Conservation (phyloP, 2,888 invertebrate genomes). For the Erynnis tages region DNA sequence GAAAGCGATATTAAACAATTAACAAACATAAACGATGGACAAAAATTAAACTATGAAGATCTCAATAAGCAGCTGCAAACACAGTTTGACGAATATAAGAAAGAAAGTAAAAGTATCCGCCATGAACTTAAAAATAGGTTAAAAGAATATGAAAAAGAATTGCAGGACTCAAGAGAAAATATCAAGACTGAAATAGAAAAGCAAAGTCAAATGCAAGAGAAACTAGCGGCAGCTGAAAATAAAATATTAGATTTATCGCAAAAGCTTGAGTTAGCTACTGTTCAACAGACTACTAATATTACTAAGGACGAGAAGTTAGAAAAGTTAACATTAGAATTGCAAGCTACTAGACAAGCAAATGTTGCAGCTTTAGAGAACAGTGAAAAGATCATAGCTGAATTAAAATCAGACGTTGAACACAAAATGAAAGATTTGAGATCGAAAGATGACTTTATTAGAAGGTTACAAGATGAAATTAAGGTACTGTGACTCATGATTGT, state of each 20-base stretch:
- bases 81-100: conserved; percentile 69
- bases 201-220: conserved; percentile 59
- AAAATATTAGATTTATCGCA: conserved; percentile 61
- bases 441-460: conserved; percentile 60
- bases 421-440: conserved; percentile 65
- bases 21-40: conserved; percentile 70
- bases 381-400: conserved; percentile 58
- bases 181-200: conserved; percentile 62
- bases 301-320: conserved; percentile 70
- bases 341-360: conserved; percentile 58
- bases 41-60: conserved; percentile 74
- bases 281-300: conserved; percentile 63
- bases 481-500: conserved; percentile 38
- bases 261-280: conserved; percentile 65
- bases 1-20: conserved; percentile 71
- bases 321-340: conserved; percentile 66
- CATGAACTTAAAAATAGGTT: conserved; percentile 80
- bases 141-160: conserved; percentile 74
- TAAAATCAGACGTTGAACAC: conserved; percentile 62
- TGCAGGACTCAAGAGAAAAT: conserved; percentile 62
- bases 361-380: conserved; percentile 59
- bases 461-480: conserved; percentile 69
- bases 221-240: conserved; percentile 60
- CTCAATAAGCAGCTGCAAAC: conserved; percentile 67
- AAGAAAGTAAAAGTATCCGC: conserved; percentile 72